Conservation (phyloP, 2,797 vertebrate species). For the Xerus rutilus region DNA sequence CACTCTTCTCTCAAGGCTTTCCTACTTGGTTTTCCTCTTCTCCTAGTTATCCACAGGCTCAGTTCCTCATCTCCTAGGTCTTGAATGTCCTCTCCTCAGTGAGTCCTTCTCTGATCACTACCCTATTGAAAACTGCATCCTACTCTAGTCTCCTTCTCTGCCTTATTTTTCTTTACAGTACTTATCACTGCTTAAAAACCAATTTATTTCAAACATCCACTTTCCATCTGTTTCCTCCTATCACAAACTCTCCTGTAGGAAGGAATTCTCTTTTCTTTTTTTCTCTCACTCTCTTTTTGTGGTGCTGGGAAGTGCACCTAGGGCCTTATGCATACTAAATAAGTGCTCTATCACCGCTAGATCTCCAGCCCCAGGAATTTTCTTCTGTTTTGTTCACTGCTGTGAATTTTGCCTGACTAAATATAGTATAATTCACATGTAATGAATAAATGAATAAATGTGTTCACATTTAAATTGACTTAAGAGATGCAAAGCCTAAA, state of each 20-base stretch:
- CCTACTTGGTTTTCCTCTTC: not conserved
- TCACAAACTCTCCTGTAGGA: not conserved
- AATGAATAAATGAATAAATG: not conserved
- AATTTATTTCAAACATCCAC: constrained; percentile 7
- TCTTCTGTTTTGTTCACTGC: not conserved
- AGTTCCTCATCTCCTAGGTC: not conserved
- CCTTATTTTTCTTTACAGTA: not conserved
- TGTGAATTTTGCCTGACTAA: not conserved
- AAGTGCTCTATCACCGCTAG: not conserved
- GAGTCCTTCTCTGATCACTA: not conserved
- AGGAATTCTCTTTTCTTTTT: not conserved
- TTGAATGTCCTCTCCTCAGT: not conserved
- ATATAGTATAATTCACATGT: not conserved
- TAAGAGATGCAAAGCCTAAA: not conserved
- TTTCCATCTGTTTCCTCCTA: not conserved
- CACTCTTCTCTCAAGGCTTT: not conserved
- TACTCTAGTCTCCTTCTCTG: not conserved
- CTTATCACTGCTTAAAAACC: not conserved
- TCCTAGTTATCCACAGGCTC: not conserved
- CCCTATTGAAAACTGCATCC: not conserved
- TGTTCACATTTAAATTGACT: not conserved
- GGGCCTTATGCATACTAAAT: not conserved
- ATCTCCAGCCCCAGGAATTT: not conserved
- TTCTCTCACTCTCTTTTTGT: not conserved
- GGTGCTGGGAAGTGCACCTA: not conserved